Conservation (phyloP, 2,797 vertebrate species). For the Centropyge bicolor region DNA sequence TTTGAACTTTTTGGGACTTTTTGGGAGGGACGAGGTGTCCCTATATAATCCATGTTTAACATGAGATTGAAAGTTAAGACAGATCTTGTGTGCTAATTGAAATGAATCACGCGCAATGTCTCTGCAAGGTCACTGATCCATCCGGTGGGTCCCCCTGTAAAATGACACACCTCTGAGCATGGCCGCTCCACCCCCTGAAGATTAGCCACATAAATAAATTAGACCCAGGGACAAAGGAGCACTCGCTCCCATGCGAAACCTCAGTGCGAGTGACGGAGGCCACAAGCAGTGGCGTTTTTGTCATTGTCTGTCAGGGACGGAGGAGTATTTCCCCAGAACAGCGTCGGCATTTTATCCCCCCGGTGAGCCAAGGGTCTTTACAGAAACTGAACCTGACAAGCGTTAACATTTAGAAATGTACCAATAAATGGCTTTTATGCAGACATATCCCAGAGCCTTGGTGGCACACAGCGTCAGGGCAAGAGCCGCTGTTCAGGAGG, state of each 20-base stretch:
- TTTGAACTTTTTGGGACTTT: conserved; percentile 42
- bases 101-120: conserved; percentile 72
- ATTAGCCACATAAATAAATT: conserved; percentile 85
- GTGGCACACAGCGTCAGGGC: conserved; percentile 54
- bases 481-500: conserved; percentile 50
- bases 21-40: conserved; percentile 10
- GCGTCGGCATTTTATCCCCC: conserved; percentile 76
- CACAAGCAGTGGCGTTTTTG: conserved; percentile 73
- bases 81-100: conserved; percentile 71
- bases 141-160: conserved; percentile 73
- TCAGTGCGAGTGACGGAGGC: conserved; percentile 44
- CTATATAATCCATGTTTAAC: conserved; percentile 41
- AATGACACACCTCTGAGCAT: conserved; percentile 79
- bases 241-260: conserved; percentile 60
- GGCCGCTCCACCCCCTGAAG: conserved; percentile 80
- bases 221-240: conserved; percentile 79
- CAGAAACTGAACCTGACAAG: conserved; percentile 88
- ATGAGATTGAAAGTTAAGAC: conserved; percentile 53
- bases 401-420: conserved; percentile 88
- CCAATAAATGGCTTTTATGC: conserved; percentile 83
- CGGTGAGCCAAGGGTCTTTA: conserved; percentile 79
- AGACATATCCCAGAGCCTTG: conserved; percentile 69
- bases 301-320: conserved; percentile 79
- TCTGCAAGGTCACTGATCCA: conserved; percentile 79
- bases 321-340: conserved; percentile 68